Evolutionary conservation across 1,140 invertebrate genomes (phyloP).

Genomic region (Ephestia elutella): DNA sequence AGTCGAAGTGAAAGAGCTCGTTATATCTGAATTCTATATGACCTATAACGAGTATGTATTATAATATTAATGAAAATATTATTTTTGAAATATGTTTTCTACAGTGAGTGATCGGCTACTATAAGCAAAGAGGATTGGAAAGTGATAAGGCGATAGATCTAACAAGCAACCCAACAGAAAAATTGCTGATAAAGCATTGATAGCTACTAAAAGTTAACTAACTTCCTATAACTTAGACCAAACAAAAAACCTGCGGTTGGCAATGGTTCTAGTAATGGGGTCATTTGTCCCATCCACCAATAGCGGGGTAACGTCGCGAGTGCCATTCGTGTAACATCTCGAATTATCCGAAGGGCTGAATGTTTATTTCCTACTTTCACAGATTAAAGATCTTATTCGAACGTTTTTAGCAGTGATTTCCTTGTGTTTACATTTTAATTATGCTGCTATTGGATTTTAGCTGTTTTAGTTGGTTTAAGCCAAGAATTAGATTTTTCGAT

Average conservation of each 20-base stretch:
- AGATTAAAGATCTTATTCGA: background rate
- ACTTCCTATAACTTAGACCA: constrained; percentile 21
- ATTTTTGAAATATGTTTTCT: too few species aligned
- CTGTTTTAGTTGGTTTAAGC: too few species aligned
- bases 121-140: too few species aligned
- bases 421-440: constrained; percentile 2
- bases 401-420: background rate
- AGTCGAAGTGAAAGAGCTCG: too few species aligned
- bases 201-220: background rate
- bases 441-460: background rate
- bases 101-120: too few species aligned
- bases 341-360: constrained; percentile 24
- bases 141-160: too few species aligned
- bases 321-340: constrained; percentile 35
- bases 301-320: constrained; percentile 26
- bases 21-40: too few species aligned
- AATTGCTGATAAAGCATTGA: too few species aligned
- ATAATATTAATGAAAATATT: too few species aligned
- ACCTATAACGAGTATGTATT: too few species aligned
- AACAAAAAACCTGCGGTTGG: constrained; percentile 25
- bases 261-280: constrained; percentile 44
- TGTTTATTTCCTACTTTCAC: constrained; percentile 20
- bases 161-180: too few species aligned
- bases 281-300: constrained; percentile 45
- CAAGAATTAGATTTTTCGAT: too few species aligned